Evolutionary conservation across 2,113 vertebrate species (phyloP), one percentile per base, ranked within the genome.

Genomic region (Oncorhynchus gorbuscha): DNA sequence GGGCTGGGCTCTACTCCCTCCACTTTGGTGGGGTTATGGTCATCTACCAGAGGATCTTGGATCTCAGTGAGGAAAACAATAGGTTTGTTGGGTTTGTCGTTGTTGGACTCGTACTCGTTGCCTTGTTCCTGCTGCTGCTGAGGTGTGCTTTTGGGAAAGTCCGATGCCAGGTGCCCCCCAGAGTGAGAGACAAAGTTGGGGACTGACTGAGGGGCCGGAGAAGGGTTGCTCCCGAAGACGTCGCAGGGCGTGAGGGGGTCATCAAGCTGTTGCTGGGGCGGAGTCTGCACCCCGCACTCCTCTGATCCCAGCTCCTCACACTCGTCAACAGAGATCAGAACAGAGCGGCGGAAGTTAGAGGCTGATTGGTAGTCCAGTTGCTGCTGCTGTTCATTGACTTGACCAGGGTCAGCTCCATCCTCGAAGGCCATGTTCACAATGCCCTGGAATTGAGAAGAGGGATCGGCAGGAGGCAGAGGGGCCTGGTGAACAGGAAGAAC

Each of bases 401-500:
- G 95, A 79, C 98, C 97, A 30, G 51, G 95, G 79, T 90, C 81
- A 39, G 91, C 92, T 71, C 98, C 94, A 64, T 99, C 98, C 74
- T 99, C 98, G 71, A 99, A 99, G 26, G 96, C 98, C 66, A 97
- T 90, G 86, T 99, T 99, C 83, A 97, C 84, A 26, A 99, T 99
- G 35, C 98, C 98, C 80, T 97, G 96, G 85, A 96, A 97, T 30
- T 94, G 94, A 18, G 92, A 83, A 11, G 91, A 90, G 70, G 89
- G 83, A 7, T 95, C 94, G 1, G 90, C 76, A 1, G 85, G 65
- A 55, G 85, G 89, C 59, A 71, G 78, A 5, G 87, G 84, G 9
- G 83, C 90, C 79, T 88, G 84, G 65, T 88, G 84, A 67, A 79
- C 77, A 5, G 87, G 87, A 61, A 93, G 66, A 62, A 93, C 90